Percentiles rank a stretch among this genome's conserved stretches.
These are phyloP conservation scores for Myotis lucifugus DNA, from an alignment of 2,113 vertebrate species.

Conservation along the genomic window DNA sequence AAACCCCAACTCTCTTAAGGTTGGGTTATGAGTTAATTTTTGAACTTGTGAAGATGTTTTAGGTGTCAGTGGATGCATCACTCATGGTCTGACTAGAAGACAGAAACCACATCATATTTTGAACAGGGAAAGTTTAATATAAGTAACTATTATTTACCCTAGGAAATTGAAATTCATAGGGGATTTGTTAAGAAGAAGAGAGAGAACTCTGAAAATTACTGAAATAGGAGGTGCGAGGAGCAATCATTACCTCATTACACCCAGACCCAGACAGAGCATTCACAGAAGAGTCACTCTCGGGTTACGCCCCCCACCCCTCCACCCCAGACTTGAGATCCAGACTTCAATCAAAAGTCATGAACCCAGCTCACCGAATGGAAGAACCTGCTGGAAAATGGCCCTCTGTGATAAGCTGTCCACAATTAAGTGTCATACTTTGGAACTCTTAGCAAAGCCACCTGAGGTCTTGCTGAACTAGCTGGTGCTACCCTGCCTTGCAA, in stretches of 20 bases:
- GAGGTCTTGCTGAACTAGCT: not conserved
- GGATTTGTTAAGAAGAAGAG: not conserved
- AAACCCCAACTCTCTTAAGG: not conserved
- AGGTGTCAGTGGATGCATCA: not conserved
- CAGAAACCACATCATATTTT: not conserved
- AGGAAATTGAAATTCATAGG: not conserved
- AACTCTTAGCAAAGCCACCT: not conserved
- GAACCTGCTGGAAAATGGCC: not conserved
- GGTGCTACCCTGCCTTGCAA: too few relatives aligned
- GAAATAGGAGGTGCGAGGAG: not conserved
- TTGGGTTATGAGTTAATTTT: not conserved
- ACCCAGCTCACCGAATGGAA: not conserved
- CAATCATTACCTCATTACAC: not conserved
- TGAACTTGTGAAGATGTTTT: not conserved
- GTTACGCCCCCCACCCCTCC: too few relatives aligned
- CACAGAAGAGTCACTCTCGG: not conserved
- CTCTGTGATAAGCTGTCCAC: not conserved
- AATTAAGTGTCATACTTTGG: not conserved
- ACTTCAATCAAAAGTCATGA: fast-evolving
- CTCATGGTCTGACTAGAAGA: not conserved
- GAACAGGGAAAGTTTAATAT: not conserved
- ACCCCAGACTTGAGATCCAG: not conserved
- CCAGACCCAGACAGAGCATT: not conserved
- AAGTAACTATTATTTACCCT: not conserved
- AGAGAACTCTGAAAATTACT: not conserved